Evolutionary conservation across 2,888 invertebrate genomes (phyloP).

Genomic region (Andrena trimmerana): DNA sequence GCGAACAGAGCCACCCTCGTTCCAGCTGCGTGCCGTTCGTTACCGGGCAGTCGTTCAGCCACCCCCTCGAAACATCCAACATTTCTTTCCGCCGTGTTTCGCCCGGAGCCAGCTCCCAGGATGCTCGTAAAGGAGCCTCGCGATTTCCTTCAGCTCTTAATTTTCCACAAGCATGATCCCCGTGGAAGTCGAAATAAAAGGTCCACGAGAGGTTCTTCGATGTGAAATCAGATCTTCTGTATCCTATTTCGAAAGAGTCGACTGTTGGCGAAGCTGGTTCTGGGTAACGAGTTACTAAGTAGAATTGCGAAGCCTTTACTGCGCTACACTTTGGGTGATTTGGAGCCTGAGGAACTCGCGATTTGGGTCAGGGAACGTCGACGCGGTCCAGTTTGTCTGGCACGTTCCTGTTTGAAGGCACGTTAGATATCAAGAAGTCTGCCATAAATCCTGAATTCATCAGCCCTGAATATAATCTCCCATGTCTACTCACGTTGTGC

Average conservation of each 20-base stretch:
- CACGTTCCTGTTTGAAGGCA: neutral
- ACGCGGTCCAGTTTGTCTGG: neutral
- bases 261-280: neutral
- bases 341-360: neutral
- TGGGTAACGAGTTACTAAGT: neutral
- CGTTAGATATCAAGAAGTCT: neutral
- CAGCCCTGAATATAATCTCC: no score
- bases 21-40: slow-evolving; percentile 5
- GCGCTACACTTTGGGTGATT: neutral
- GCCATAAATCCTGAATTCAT: no score
- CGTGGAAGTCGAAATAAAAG: slow-evolving; percentile 19
- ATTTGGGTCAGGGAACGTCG: neutral
- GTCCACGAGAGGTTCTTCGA: neutral
- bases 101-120: neutral
- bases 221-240: neutral
- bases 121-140: slow-evolving; percentile 20
- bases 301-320: neutral
- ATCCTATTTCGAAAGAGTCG: neutral
- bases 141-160: slow-evolving; percentile 26
- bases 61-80: neutral
- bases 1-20: slow-evolving; percentile 3
- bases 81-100: slow-evolving; percentile 1
- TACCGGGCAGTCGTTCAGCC: neutral
- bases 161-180: neutral
- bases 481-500: no score